Conservation (phyloP, 1,140 invertebrate genomes). For the Batillaria attramentaria region DNA sequence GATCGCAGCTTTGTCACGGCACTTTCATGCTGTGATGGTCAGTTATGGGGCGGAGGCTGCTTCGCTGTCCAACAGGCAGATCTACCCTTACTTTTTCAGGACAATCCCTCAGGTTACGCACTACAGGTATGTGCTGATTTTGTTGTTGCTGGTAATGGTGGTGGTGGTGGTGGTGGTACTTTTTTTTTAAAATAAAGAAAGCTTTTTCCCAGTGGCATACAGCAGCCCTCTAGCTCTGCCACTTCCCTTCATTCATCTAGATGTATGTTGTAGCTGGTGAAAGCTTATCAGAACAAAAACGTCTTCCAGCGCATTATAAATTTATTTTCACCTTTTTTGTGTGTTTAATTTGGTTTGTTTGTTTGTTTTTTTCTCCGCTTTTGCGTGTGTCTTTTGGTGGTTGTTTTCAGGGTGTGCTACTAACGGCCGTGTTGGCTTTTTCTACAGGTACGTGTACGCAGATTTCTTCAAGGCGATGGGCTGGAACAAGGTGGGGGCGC, state of each 20-base stretch:
- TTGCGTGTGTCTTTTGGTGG: neutral
- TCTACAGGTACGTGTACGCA: constrained; percentile 78
- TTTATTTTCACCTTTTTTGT: neutral
- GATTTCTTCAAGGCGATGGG: constrained; percentile 78
- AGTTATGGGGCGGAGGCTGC: constrained; percentile 87
- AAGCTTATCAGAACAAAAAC: too few relatives aligned
- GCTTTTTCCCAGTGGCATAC: too few relatives aligned
- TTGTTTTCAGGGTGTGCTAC: neutral
- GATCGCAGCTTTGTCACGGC: constrained; percentile 84
- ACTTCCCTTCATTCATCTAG: too few relatives aligned
- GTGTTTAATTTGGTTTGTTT: neutral
- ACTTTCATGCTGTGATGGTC: constrained; percentile 83
- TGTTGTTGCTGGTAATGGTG: too few relatives aligned
- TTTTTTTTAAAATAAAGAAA: too few relatives aligned
- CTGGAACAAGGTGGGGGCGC: constrained; percentile 82
- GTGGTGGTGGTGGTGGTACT: too few relatives aligned
- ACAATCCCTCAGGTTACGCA: constrained; percentile 87
- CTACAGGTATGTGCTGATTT: constrained; percentile 77
- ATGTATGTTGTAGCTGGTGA: too few relatives aligned
- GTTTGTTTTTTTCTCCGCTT: neutral
- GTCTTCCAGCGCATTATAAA: neutral
- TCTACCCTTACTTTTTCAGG: constrained; percentile 87
- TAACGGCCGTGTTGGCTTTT: neutral
- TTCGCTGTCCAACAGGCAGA: constrained; percentile 79
- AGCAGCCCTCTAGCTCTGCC: too few relatives aligned